A percentile compares a stretch with the other conserved stretches of the same genome.
Evolutionary conservation across 2,113 vertebrate species (phyloP).

Genomic region (Sorex fumeus): DNA sequence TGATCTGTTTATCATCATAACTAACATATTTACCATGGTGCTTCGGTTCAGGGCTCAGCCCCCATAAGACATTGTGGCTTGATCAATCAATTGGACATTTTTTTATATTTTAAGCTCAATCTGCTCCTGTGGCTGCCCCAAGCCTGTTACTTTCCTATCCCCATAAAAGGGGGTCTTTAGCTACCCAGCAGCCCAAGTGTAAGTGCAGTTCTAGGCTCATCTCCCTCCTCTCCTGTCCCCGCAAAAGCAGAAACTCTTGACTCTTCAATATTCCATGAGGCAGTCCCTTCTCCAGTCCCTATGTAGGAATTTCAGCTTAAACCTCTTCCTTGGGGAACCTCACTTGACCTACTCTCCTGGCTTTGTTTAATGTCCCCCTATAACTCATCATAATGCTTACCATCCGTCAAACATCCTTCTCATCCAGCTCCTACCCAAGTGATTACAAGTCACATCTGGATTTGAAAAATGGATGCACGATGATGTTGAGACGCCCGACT

Average conservation of each 20-base stretch:
- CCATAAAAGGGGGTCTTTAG: not conserved
- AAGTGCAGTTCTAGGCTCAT: not conserved
- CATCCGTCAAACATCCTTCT: not conserved
- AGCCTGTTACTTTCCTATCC: not conserved
- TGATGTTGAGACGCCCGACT: not conserved
- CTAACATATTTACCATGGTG: not conserved
- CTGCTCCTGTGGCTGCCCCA: not conserved
- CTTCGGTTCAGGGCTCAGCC: not conserved
- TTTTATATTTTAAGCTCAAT: not conserved
- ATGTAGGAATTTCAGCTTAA: not conserved
- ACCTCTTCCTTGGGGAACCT: not conserved
- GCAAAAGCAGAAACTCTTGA: not conserved
- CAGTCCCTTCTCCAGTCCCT: not conserved
- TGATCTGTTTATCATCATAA: not conserved
- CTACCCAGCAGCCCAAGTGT: not conserved
- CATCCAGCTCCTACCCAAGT: not conserved
- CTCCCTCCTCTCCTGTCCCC: not conserved
- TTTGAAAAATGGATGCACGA: constrained; percentile 30
- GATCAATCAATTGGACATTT: not conserved
- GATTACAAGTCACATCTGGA: not conserved
- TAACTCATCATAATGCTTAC: not conserved
- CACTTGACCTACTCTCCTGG: not conserved
- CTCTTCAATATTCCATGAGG: not conserved
- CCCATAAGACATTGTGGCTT: too few relatives aligned
- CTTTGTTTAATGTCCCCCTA: not conserved